These are phyloP conservation scores for Catotricha subobsoleta DNA, from an alignment of 2,888 invertebrate species.

Conservation along the genomic window DNA sequence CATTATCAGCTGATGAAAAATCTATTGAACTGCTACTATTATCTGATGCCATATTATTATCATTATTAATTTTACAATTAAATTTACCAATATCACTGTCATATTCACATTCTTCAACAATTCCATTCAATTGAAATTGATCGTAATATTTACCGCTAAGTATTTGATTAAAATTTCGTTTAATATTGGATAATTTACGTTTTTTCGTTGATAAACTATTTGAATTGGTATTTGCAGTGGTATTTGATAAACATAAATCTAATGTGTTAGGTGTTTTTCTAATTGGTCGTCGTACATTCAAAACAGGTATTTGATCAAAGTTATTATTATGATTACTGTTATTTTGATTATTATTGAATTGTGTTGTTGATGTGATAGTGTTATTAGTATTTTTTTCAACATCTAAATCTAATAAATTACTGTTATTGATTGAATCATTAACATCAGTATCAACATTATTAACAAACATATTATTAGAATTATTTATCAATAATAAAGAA, in stretches of 20 bases:
- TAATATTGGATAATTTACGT: slow-evolving; percentile 6
- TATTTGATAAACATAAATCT: slow-evolving; percentile 4
- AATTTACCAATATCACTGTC: slow-evolving; percentile 13
- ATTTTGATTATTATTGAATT: background rate
- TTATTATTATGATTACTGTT: background rate
- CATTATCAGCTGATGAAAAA: background rate
- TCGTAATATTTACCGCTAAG: slow-evolving; percentile 1
- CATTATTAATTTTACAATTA: slow-evolving; percentile 9
- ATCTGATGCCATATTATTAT: slow-evolving; percentile 5
- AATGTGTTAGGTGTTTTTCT: slow-evolving; percentile 9
- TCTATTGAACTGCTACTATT: slow-evolving; percentile 7
- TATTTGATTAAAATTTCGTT: background rate
- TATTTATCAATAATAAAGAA: background rate
- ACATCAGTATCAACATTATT: background rate
- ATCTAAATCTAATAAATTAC: background rate
- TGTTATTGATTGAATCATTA: background rate
- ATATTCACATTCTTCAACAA: slow-evolving; percentile 12
- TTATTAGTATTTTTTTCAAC: background rate
- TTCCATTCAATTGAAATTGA: slow-evolving; percentile 9
- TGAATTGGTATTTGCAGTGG: background rate
- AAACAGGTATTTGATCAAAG: background rate
- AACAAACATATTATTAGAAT: background rate
- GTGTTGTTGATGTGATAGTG: too few species aligned
- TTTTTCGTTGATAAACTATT: slow-evolving; percentile 6
- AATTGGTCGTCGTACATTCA: background rate